Evolutionary conservation across 2,113 vertebrate genomes (phyloP).

Genomic region (Motacilla alba): DNA sequence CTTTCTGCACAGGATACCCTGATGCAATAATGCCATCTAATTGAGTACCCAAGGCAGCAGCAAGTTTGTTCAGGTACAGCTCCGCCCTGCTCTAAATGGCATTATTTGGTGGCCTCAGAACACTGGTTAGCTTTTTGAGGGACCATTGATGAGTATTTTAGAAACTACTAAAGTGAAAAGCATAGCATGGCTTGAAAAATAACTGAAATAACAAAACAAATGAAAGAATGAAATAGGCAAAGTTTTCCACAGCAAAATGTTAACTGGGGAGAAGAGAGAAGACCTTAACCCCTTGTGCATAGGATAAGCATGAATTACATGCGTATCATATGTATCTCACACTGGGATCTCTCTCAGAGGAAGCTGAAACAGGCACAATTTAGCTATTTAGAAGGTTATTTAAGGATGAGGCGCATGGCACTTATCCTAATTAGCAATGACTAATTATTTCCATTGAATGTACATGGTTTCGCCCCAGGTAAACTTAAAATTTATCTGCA

Average conservation of each 20-base stretch:
- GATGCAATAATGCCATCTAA: background rate
- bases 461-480: background rate
- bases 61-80: background rate
- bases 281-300: background rate
- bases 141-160: background rate
- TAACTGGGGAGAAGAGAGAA: background rate
- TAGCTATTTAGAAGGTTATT: background rate
- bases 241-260: background rate
- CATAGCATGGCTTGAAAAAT: background rate
- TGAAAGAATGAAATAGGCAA: background rate
- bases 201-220: background rate
- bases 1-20: background rate
- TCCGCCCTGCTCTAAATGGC: background rate
- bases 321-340: background rate
- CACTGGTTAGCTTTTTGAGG: background rate
- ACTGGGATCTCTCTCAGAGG: background rate
- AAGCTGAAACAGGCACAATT: background rate
- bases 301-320: background rate
- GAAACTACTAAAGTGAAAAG: background rate
- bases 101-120: background rate
- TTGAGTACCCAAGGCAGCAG: background rate
- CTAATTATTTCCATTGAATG: background rate
- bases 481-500: background rate
- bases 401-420: background rate
- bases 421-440: background rate